A percentile compares a stretch with the other conserved stretches of the same genome.
phyloP scores from a whole-genome alignment of 1,140 invertebrate genomes.

The Nasonia longicornis region DNA sequence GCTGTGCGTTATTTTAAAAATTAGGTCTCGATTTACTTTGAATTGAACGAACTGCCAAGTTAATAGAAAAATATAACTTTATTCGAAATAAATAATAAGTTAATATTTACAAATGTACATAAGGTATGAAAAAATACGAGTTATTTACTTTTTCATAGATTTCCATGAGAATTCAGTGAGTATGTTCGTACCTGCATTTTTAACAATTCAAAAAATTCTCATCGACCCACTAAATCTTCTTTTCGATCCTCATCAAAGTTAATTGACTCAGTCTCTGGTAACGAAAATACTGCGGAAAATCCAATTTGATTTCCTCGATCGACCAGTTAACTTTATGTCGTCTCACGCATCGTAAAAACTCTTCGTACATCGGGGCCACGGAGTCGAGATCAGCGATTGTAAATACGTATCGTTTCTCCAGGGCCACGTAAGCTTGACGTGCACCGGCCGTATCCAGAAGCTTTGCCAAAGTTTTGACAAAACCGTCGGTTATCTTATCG shows the following conservation, averaged over 20 bases:
- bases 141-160: neutral
- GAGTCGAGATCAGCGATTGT: conserved; percentile 83
- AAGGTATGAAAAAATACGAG: neutral
- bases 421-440: conserved; percentile 77
- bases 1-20: too few species aligned
- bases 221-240: neutral
- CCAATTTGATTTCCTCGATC: conserved; percentile 74
- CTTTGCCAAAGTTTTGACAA: conserved; percentile 80
- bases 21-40: too few species aligned
- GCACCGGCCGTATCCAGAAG: conserved; percentile 72
- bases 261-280: conserved; percentile 84
- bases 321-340: conserved; percentile 70
- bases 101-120: neutral
- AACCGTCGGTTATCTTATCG: conserved; percentile 84
- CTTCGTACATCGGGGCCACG: conserved; percentile 86
- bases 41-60: neutral
- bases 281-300: conserved; percentile 86
- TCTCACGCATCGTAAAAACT: conserved; percentile 77
- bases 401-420: conserved; percentile 91
- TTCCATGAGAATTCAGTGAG: too few species aligned
- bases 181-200: too few species aligned
- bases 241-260: conserved; percentile 78
- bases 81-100: neutral
- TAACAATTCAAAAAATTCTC: too few species aligned
- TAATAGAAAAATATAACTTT: conserved; percentile 9